These are phyloP conservation scores for Drosophila maculinotata DNA, from an alignment of 2,888 invertebrate species.

Conservation along the genomic window DNA sequence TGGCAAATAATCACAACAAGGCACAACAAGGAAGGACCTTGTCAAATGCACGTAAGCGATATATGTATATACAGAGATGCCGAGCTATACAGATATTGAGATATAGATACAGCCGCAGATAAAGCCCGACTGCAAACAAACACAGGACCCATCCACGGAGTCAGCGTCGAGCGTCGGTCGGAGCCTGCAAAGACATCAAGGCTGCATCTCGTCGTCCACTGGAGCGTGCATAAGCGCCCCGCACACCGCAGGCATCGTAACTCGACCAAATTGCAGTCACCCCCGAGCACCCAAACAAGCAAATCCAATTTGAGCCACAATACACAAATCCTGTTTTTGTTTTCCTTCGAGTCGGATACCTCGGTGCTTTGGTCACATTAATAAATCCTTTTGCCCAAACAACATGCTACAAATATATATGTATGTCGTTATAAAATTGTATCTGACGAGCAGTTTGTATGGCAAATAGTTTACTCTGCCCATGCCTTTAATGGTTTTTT, in stretches of 20 bases:
- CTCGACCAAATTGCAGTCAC: constrained; percentile 59
- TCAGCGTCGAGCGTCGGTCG: neutral
- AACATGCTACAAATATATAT: constrained; percentile 9
- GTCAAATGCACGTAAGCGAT: constrained; percentile 76
- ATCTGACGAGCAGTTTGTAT: constrained; percentile 28
- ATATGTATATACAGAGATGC: constrained; percentile 57
- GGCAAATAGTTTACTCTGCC: constrained; percentile 39
- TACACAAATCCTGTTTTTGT: constrained; percentile 76
- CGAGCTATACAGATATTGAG: constrained; percentile 46
- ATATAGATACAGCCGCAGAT: constrained; percentile 55
- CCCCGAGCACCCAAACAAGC: constrained; percentile 57
- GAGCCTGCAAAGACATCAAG: constrained; percentile 38
- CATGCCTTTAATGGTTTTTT: constrained; percentile 54
- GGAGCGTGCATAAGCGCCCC: constrained; percentile 59
- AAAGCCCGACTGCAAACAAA: constrained; percentile 57
- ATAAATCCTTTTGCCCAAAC: constrained; percentile 55
- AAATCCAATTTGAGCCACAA: constrained; percentile 80
- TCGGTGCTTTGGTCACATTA: constrained; percentile 42
- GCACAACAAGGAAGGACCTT: constrained; percentile 66
- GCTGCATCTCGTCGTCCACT: constrained; percentile 53
- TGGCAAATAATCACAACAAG: constrained; percentile 72
- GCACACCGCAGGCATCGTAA: constrained; percentile 30
- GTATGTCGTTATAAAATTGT: constrained; percentile 6
- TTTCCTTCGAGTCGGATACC: constrained; percentile 34
- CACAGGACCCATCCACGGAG: constrained; percentile 8